Evolutionary conservation across 2,113 vertebrate genomes (phyloP), one percentile per base, ranked within the genome.

Genomic region (Puntigrus tetrazona): DNA sequence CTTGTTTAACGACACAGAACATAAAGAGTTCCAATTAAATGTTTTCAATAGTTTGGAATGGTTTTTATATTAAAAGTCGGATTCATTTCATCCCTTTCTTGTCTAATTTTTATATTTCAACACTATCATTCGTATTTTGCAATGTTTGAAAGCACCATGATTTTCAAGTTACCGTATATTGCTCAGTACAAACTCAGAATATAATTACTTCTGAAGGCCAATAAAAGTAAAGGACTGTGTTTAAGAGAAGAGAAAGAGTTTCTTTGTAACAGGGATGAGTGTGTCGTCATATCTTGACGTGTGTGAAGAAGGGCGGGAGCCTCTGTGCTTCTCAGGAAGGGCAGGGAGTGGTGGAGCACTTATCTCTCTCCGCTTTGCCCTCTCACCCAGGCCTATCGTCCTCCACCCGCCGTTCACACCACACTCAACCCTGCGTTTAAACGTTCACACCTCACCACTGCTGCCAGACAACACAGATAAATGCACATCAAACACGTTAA

Each of bases 321-420:
- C 20, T 22, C 6, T 74, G 78, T 45, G 84, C 57, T 85, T 87
- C 87, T 92, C 90, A 92, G 92, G 91, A 93, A 92, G 86, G 57
- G 8, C 75, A 85, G 90, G 92, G 90, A 90, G 92, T n/a, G 91
- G 92, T 88, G 84, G 87, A 45, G 76, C 87, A 87, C 89, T 93
- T 90, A 91, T 83, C 85, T 92, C 84, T 78, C 84, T 82, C 83
- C 88, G 87, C 72, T 72, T 65, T 87, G 84, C 85, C 84, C 85
- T 85, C 81, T 84, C 78, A 75, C 74, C 55, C 59, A 1, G 1
- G 29, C 82, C 83, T 52, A 80, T 89, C 59, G 57, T 84, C 85
- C 50, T 47, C 77, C 13, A 80, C 88, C 82, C 20, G 43, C 50
- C 76, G 14, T 65, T 82, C 72, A 59, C 50, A 59, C 78, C 84